These are phyloP conservation scores for Rhysida immarginata DNA, from an alignment of 1,140 invertebrate species.

Conservation along the genomic window DNA sequence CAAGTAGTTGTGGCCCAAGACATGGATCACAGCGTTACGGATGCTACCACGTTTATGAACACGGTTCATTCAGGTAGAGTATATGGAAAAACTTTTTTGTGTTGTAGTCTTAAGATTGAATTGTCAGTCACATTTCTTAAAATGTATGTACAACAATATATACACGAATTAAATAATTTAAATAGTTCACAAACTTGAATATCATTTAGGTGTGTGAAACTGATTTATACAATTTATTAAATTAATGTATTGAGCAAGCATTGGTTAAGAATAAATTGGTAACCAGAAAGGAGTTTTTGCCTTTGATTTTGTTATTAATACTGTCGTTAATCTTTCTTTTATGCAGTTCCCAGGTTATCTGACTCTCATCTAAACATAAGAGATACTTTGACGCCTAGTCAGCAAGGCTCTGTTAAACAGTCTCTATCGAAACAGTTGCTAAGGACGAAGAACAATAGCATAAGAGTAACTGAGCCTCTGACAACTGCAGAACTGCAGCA, in stretches of 20 bases:
- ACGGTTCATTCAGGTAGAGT: slow-evolving; percentile 6
- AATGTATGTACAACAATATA: too few species aligned
- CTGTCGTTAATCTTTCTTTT: neutral
- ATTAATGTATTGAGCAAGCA: too few species aligned
- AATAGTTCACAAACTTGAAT: too few species aligned
- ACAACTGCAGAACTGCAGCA: slow-evolving; percentile 13
- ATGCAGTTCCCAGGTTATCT: neutral
- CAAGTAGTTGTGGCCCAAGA: slow-evolving; percentile 1
- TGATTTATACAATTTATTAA: too few species aligned
- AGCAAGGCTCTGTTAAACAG: neutral
- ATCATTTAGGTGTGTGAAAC: too few species aligned
- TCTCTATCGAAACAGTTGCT: too few species aligned
- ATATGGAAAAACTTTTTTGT: neutral
- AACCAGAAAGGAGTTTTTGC: too few species aligned
- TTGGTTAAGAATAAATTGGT: too few species aligned
- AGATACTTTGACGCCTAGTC: neutral
- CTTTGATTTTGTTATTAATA: too few species aligned
- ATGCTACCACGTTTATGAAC: neutral
- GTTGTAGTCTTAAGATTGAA: too few species aligned
- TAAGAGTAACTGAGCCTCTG: slow-evolving; percentile 1
- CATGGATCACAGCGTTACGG: slow-evolving; percentile 5
- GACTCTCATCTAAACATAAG: neutral
- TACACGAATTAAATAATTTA: too few species aligned
- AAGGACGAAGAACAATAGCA: neutral
- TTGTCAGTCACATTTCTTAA: too few species aligned